Conservation (phyloP, 2,797 vertebrate species). For the Lophius americanus region DNA sequence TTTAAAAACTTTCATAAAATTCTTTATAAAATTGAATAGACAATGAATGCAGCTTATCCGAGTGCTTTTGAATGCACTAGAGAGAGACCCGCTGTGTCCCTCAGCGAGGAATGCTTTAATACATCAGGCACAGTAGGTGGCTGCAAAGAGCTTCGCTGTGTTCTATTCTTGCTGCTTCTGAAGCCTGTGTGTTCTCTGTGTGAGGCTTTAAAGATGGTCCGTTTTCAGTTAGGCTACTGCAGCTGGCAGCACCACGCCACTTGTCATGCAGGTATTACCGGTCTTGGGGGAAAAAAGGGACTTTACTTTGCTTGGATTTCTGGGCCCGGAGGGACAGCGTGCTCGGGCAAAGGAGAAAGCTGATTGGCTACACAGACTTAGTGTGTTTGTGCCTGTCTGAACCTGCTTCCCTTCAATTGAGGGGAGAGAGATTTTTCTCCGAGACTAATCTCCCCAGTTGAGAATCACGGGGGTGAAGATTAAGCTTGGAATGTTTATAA, state of each 20-base stretch:
- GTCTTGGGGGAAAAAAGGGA: slow-evolving; percentile 43
- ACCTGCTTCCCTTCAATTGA: slow-evolving; percentile 38
- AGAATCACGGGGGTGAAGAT: slow-evolving; percentile 67
- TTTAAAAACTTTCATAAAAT: too few relatives aligned
- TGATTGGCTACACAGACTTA: slow-evolving; percentile 79
- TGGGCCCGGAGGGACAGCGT: slow-evolving; percentile 61
- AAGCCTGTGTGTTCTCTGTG: slow-evolving; percentile 42
- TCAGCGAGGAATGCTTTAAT: slow-evolving; percentile 50
- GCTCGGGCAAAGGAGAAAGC: slow-evolving; percentile 70
- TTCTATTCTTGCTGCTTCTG: slow-evolving; percentile 13
- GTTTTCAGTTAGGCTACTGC: slow-evolving; percentile 54
- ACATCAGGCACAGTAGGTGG: slow-evolving; percentile 76
- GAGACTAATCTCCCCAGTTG: slow-evolving; percentile 71
- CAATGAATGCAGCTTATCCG: slow-evolving; percentile 1
- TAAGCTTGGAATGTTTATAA: slow-evolving; percentile 64
- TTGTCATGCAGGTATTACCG: slow-evolving; percentile 78
- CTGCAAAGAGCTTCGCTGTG: slow-evolving; percentile 75
- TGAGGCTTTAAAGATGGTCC: slow-evolving; percentile 39
- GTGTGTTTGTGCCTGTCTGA: slow-evolving; percentile 61
- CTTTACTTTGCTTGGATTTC: slow-evolving; percentile 70
- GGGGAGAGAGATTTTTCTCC: slow-evolving; percentile 68
- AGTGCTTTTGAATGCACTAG: background rate
- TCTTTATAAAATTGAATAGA: background rate
- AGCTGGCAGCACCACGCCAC: slow-evolving; percentile 50
- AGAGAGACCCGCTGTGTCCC: background rate